These are phyloP conservation scores for Synanceia verrucosa DNA, from an alignment of 2,797 vertebrate genomes.

Conservation along the genomic window DNA sequence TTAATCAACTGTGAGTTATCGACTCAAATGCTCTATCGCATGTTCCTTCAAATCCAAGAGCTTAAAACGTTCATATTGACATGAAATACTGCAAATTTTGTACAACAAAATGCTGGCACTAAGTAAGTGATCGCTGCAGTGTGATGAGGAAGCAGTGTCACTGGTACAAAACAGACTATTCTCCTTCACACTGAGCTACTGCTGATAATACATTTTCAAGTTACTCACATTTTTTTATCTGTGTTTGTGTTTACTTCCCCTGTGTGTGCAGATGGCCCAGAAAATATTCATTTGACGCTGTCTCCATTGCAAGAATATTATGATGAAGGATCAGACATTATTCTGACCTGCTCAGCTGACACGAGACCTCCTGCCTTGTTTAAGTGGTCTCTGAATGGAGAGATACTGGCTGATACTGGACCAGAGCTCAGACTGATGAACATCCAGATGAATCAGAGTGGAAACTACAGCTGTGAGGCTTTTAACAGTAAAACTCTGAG, in stretches of 20 bases:
- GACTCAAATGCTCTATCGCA: background rate
- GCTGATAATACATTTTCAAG: background rate
- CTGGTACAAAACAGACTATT: background rate
- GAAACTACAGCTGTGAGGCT: slow-evolving; percentile 69
- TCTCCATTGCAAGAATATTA: slow-evolving; percentile 19
- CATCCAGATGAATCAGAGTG: slow-evolving; percentile 54
- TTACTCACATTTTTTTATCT: background rate
- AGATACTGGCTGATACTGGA: slow-evolving; percentile 9
- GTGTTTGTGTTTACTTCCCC: background rate
- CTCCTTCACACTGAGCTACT: background rate
- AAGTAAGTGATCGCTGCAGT: background rate
- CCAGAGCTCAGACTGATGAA: slow-evolving; percentile 52
- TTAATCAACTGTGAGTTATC: slow-evolving; percentile 66
- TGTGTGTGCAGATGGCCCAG: slow-evolving; percentile 63
- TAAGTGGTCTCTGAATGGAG: slow-evolving; percentile 57
- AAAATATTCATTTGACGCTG: slow-evolving; percentile 25
- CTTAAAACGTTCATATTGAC: background rate
- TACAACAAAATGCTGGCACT: background rate
- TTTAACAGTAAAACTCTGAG: slow-evolving; percentile 60
- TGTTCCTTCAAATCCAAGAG: background rate
- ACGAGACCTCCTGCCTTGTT: slow-evolving; percentile 56
- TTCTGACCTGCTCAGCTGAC: slow-evolving; percentile 54
- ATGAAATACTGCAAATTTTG: background rate
- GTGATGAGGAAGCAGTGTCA: background rate
- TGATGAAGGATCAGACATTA: slow-evolving; percentile 47